Conservation (phyloP, 2,797 vertebrate genomes). For the Balearica regulorum region DNA sequence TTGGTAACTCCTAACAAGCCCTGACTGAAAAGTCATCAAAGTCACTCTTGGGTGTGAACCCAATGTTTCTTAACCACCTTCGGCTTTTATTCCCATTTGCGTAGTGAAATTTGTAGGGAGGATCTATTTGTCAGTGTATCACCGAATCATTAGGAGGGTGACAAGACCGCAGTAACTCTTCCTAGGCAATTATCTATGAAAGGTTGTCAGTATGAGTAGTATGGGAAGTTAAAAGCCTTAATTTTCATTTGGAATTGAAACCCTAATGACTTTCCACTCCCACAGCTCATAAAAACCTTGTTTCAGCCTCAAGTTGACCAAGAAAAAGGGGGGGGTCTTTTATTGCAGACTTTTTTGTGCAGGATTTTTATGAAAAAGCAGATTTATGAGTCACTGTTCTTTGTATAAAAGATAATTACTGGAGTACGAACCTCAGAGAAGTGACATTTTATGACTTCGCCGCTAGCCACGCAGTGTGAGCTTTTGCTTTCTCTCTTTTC, state of each 20-base stretch:
- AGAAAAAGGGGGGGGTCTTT: background rate
- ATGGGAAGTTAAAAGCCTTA: slow-evolving; percentile 31
- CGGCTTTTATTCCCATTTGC: slow-evolving; percentile 24
- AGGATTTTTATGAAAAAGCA: background rate
- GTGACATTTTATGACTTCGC: background rate
- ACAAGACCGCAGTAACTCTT: slow-evolving; percentile 54
- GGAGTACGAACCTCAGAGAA: background rate
- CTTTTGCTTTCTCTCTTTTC: slow-evolving; percentile 10
- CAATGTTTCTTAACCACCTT: slow-evolving; percentile 3
- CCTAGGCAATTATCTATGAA: slow-evolving; percentile 58
- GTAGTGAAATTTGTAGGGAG: background rate
- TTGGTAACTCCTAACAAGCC: background rate
- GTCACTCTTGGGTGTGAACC: background rate
- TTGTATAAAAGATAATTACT: slow-evolving; percentile 17
- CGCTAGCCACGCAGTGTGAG: background rate
- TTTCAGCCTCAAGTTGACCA: slow-evolving; percentile 48
- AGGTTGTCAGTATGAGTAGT: slow-evolving; percentile 36
- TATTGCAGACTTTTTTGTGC: background rate
- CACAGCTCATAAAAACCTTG: slow-evolving; percentile 17
- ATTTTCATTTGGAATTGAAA: slow-evolving; percentile 52
- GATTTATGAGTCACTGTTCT: slow-evolving; percentile 29
- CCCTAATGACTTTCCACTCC: slow-evolving; percentile 35
- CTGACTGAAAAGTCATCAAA: slow-evolving; percentile 16
- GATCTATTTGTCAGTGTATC: slow-evolving; percentile 26
- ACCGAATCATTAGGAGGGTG: slow-evolving; percentile 9